Evolutionary conservation across 2,113 vertebrate genomes (phyloP).

Genomic region (Nerophis ophidion): DNA sequence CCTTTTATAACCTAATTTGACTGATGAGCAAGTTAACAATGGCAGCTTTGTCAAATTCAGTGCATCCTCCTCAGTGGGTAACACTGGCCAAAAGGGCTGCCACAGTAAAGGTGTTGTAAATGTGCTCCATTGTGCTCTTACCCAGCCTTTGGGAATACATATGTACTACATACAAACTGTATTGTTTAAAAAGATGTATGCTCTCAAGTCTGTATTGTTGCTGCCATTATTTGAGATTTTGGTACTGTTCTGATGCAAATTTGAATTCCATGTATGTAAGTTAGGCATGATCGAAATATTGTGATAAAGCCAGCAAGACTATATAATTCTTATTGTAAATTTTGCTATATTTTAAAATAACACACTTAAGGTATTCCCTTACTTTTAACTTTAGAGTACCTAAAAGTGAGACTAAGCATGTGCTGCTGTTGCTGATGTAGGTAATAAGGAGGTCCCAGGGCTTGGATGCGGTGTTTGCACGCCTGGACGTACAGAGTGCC

Average conservation of each 20-base stretch:
- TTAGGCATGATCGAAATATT: not conserved
- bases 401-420: not conserved
- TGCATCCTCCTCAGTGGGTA: conserved; percentile 40
- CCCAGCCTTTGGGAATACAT: conserved; percentile 41
- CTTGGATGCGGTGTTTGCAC: conserved; percentile 79
- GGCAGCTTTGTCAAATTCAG: conserved; percentile 63
- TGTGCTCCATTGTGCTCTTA: conserved; percentile 30
- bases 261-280: not conserved
- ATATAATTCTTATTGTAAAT: not conserved
- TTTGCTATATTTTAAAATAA: not conserved
- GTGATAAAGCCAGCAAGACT: not conserved
- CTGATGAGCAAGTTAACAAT: not conserved
- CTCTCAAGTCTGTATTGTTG: not conserved
- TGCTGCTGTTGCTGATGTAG: conserved; percentile 28
- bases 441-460: conserved; percentile 81
- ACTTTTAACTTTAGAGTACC: not conserved
- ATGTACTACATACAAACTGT: conserved; percentile 42
- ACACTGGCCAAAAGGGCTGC: conserved; percentile 60
- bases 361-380: not conserved
- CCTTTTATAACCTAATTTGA: too few relatives aligned
- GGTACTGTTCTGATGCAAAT: not conserved
- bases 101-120: conserved; percentile 48
- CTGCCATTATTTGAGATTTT: not conserved
- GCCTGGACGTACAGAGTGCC: conserved; percentile 75
- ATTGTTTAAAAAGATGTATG: not conserved